A percentile compares a stretch with the other conserved stretches of the same genome.
Conservation (phyloP, 1,140 invertebrate species). For the Dermatophagoides farinae region DNA sequence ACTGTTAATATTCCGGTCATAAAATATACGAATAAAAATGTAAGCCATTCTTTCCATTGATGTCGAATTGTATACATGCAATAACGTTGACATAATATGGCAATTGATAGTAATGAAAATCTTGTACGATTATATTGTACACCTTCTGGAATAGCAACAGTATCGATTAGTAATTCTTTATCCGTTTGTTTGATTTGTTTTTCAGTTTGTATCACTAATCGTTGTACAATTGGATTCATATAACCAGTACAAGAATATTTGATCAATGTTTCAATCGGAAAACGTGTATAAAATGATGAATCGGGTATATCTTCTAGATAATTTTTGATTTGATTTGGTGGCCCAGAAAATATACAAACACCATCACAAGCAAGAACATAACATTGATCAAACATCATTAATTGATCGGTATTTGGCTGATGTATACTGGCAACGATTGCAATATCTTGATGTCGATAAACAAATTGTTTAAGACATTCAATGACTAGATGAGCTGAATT, state of each 20-base stretch:
- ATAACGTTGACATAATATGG: neutral
- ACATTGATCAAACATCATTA: neutral
- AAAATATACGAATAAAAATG: neutral
- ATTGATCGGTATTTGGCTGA: neutral
- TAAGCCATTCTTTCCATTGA: neutral
- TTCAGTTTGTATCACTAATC: neutral
- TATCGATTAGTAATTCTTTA: neutral
- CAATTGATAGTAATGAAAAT: neutral
- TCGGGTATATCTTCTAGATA: neutral
- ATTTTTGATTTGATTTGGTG: neutral
- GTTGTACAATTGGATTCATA: neutral
- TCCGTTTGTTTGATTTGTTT: neutral
- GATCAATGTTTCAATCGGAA: constrained; percentile 1
- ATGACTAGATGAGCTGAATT: neutral
- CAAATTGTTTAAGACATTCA: no score
- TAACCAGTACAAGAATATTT: neutral
- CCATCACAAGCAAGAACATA: neutral
- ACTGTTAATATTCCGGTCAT: neutral
- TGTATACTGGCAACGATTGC: constrained; percentile 8
- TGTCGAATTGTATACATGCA: neutral
- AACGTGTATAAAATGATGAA: neutral
- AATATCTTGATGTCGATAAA: no score
- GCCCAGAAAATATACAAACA: neutral
- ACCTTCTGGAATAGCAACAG: neutral
- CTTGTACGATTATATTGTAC: neutral